Evolutionary conservation across 2,888 invertebrate genomes (phyloP), one percentile per base, ranked within the genome.

Genomic region (Rhagonycha fulva): DNA sequence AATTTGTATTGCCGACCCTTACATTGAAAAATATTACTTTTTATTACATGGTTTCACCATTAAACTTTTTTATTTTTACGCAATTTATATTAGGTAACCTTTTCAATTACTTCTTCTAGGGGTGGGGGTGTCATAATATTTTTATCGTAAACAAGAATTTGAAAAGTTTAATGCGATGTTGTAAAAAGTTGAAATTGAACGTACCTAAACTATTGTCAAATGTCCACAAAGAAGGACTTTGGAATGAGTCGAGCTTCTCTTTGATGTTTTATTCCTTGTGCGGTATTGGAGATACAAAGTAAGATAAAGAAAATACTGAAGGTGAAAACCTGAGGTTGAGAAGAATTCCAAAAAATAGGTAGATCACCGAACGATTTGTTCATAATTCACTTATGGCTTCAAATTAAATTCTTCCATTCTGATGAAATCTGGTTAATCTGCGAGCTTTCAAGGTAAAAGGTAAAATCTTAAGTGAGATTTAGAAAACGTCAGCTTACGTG

Each of bases 401-500:
- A n/a, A 47, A n/a, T 47, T 1, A 47, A 47, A n/a, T 47, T 47
- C 7, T n/a, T 47, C 12, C 4, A 5, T 32, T 12, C 5, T 5
- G n/a, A 4, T 32, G 11, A 32, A 32, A 32, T n/a, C 47, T 32
- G 32, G 12, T 32, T 32, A n/a, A 32, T 32, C 47, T n/a, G 7
- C 2, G 47, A n/a, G 47, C 47, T 47, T 47, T 47, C 3, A 63
- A 63, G 63, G 63, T 24, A 63, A 62, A 66, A 24, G 47, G 14
- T 62, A 62, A 62, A 62, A 62, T 14, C 12, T 23, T 28, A 72
- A 72, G 47, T 28, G 69, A 69, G 68, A 26, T 73, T 69, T 60
- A 61, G 61, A 23, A 62, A 32, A 28, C 69, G 30, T 14, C 69
- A 19, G 14, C 66, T 66, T 70, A 23, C 62, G 9, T 67, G 74